Evolutionary conservation across 2,888 invertebrate genomes (phyloP), one percentile per base, ranked within the genome.

Genomic region (Scaptomyza caliginosa): DNA sequence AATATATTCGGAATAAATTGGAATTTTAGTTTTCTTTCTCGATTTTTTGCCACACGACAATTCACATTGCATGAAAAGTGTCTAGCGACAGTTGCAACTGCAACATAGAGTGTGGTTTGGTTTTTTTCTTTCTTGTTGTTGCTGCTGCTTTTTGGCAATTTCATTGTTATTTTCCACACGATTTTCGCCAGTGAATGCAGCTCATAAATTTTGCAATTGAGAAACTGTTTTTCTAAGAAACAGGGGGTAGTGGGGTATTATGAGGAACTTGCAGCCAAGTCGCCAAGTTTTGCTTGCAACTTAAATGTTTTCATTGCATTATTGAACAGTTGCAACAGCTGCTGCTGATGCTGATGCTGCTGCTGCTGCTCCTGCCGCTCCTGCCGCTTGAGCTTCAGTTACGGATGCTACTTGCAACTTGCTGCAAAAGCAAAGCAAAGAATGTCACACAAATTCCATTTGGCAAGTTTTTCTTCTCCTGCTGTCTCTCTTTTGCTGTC

Each of bases 281-380:
- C 42, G 64, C 69, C 52, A 62, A 75, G 70, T 81, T 46, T 28
- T 45, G 19, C 45, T 74, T 42, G 59, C 75, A 62, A 67, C 59
- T 74, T 77, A 77, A 85, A 82, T 81, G 81, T 82, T 85, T 85
- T 82, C 68, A 69, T 85, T 81, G 81, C 81, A 82, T 81, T 81
- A 81, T 81, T 81, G 82, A 84, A 64, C 42, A 78, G 78, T 58
- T 66, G 74, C 74, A 59, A 55, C 65, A 55, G 55, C 55, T 54
- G 56, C 36, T 60, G 40, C 45, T 30, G 24, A 56, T 42, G 38
- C 38, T 26, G n/a, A n/a, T n/a, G n/a, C n/a, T n/a, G n/a, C n/a
- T n/a, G n/a, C n/a, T n/a, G 52, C 52, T 51, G 55, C 34, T 58
- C 32, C 46, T 28, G 21, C 62, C n/a, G n/a, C n/a, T n/a, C n/a